Percentiles rank a stretch among this genome's conserved stretches.
Conservation (phyloP, 2,888 invertebrate genomes). For the Idaea dimidiata region DNA sequence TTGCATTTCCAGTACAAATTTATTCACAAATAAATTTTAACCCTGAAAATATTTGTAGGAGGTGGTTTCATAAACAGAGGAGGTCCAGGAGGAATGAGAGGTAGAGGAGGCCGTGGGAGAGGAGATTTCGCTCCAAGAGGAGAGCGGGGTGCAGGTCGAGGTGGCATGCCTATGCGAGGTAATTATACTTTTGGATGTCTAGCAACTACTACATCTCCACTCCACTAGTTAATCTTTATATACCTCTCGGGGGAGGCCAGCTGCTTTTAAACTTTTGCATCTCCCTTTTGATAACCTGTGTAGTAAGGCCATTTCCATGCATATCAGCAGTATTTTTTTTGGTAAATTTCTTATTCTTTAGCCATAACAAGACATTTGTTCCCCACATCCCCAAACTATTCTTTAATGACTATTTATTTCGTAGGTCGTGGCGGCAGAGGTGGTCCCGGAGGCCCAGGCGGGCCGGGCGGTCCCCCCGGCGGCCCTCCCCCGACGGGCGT, state of each 20-base stretch:
- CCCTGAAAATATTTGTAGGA: slow-evolving; percentile 35
- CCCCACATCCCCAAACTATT: too few relatives aligned
- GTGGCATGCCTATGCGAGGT: slow-evolving; percentile 76
- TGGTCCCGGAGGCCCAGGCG: slow-evolving; percentile 57
- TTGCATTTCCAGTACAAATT: too few relatives aligned
- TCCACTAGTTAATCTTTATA: not conserved
- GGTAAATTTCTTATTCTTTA: too few relatives aligned
- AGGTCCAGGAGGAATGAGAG: slow-evolving; percentile 68
- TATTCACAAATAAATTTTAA: too few relatives aligned
- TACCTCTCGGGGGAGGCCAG: too few relatives aligned
- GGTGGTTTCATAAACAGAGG: slow-evolving; percentile 69
- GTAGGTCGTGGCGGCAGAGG: slow-evolving; percentile 41
- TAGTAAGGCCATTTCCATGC: too few relatives aligned
- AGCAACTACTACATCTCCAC: too few relatives aligned
- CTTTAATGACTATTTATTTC: not conserved
- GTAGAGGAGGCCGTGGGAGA: slow-evolving; percentile 64
- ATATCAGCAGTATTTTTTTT: too few relatives aligned
- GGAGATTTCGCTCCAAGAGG: slow-evolving; percentile 67
- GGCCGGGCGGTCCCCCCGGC: slow-evolving; percentile 37
- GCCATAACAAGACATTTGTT: too few relatives aligned
- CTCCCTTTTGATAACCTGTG: too few relatives aligned
- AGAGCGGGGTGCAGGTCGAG: slow-evolving; percentile 62
- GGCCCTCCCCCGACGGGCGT: slow-evolving; percentile 24
- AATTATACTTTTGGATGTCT: not conserved
- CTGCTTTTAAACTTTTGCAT: too few relatives aligned